phyloP scores from a whole-genome alignment of 2,888 invertebrate genomes.

The Geophilus truncorum region DNA sequence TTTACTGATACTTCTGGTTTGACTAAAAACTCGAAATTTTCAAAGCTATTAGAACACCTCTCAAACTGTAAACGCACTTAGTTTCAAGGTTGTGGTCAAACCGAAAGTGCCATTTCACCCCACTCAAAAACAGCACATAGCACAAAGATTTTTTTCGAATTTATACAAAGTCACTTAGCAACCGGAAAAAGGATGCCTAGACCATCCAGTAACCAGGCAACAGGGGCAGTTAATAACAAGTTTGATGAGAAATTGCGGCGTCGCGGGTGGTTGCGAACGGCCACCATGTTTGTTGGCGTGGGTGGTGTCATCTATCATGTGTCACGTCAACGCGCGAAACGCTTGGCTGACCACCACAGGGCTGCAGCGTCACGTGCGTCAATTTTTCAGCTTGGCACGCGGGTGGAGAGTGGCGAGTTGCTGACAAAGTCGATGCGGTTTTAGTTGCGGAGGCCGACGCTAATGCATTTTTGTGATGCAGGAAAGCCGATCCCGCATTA shows the following conservation, averaged over 20 bases:
- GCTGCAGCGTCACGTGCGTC: background rate
- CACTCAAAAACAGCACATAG: no score
- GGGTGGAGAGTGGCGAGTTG: background rate
- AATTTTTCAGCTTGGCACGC: background rate
- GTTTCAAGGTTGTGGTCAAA: no score
- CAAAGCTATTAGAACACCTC: no score
- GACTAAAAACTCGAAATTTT: no score
- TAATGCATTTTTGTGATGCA: conserved; percentile 8
- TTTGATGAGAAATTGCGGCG: background rate
- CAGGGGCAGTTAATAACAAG: background rate
- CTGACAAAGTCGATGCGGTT: background rate
- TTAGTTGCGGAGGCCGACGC: background rate
- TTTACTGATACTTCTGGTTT: no score
- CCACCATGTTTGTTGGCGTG: background rate
- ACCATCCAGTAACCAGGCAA: background rate
- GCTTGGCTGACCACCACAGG: background rate
- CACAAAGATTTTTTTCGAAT: no score
- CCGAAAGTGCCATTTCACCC: no score
- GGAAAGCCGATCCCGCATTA: background rate
- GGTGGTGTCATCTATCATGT: conserved; percentile 6
- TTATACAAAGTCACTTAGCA: no score
- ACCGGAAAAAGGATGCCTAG: background rate
- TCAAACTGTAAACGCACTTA: no score
- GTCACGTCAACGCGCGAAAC: background rate
- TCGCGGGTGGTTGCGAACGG: background rate